phyloP scores from a whole-genome alignment of 2,113 vertebrate genomes.

The Nicator chloris region DNA sequence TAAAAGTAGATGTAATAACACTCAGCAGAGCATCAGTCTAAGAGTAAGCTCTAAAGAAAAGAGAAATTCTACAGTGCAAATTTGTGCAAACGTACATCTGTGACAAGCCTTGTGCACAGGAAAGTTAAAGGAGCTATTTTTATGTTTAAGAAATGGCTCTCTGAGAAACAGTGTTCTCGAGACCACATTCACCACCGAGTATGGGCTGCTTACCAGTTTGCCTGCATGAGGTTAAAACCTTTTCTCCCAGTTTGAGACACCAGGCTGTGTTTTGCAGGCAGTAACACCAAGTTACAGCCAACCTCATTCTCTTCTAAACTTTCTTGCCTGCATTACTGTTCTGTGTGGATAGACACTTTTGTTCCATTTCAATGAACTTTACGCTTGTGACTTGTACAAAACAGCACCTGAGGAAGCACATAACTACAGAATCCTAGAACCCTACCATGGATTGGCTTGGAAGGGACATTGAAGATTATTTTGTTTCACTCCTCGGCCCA shows the following conservation, averaged over 20 bases:
- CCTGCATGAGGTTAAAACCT: background rate
- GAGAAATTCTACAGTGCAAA: background rate
- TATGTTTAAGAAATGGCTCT: background rate
- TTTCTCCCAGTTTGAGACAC: background rate
- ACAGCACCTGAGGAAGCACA: background rate
- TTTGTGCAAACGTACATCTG: background rate
- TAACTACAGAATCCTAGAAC: background rate
- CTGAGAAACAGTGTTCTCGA: constrained; percentile 13
- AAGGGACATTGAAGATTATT: background rate
- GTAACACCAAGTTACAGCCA: background rate
- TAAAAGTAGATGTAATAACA: constrained; percentile 47
- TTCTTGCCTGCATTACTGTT: background rate
- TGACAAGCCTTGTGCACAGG: background rate
- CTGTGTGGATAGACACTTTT: background rate
- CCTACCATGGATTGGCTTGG: background rate
- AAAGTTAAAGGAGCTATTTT: constrained; percentile 21
- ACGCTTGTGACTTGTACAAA: background rate
- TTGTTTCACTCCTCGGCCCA: rapidly evolving
- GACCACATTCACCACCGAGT: background rate
- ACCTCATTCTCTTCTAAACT: background rate
- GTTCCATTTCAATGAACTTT: background rate
- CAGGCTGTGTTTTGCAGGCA: background rate
- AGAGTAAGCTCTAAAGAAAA: constrained; percentile 36
- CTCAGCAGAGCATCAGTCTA: constrained; percentile 38
- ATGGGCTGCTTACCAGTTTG: background rate